These are phyloP conservation scores for Ornithoptera priamus DNA, from an alignment of 2,888 invertebrate genomes.

Conservation along the genomic window DNA sequence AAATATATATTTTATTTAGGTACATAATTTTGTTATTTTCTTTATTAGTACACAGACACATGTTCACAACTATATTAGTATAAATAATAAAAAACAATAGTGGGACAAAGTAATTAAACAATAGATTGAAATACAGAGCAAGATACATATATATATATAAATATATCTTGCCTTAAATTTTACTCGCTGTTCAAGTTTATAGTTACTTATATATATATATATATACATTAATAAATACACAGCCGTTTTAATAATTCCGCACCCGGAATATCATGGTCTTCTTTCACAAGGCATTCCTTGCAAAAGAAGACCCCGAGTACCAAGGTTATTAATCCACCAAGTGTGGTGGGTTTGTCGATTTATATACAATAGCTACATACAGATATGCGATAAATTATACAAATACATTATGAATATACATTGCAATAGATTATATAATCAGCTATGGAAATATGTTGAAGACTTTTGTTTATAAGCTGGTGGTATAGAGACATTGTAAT, in stretches of 20 bases:
- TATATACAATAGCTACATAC: constrained; percentile 17
- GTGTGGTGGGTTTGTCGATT: not conserved
- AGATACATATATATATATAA: not conserved
- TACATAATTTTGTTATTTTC: not conserved
- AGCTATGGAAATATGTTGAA: constrained; percentile 5
- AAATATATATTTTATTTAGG: constrained; percentile 1
- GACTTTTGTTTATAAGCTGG: constrained; percentile 7
- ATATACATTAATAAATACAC: too few species aligned
- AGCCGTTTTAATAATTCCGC: too few species aligned
- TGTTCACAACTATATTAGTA: too few species aligned
- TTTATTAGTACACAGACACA: not conserved
- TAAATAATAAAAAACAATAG: too few species aligned
- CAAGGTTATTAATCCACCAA: too few species aligned
- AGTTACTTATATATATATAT: constrained; percentile 28
- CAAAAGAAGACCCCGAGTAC: too few species aligned
- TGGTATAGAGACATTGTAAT: constrained; percentile 21
- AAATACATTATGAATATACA: constrained; percentile 10
- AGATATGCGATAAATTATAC: constrained; percentile 22
- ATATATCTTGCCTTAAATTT: not conserved
- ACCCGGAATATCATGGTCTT: too few species aligned
- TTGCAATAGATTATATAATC: constrained; percentile 3
- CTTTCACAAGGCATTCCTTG: too few species aligned
- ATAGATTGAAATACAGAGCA: not conserved
- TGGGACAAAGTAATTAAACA: not conserved
- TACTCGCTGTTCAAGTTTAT: constrained; percentile 56